Percentiles rank a stretch among this genome's conserved stretches.
Evolutionary conservation across 2,797 vertebrate species (phyloP).

Genomic region (Micropoecilia bifurca): DNA sequence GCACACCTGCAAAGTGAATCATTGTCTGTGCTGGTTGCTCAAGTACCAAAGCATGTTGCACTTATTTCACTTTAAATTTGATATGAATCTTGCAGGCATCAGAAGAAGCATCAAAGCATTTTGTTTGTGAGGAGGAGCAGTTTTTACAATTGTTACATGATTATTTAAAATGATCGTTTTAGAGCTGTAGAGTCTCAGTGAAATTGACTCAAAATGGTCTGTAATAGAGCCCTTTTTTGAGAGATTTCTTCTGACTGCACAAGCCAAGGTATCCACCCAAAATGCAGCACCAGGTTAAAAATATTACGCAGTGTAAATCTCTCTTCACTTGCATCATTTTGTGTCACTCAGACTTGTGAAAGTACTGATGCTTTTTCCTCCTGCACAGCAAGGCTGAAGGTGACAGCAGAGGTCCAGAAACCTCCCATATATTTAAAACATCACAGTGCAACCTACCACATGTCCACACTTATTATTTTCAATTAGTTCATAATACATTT

Average conservation of each 20-base stretch:
- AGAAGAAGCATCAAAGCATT: too few relatives aligned
- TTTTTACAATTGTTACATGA: too few relatives aligned
- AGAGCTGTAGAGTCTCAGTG: not conserved
- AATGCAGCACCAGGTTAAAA: too few relatives aligned
- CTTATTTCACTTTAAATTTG: too few relatives aligned
- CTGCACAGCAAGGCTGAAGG: not conserved
- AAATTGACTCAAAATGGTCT: not conserved
- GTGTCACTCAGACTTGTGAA: not conserved
- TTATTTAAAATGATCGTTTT: too few relatives aligned
- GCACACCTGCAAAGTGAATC: not conserved
- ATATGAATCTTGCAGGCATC: too few relatives aligned
- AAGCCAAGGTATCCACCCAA: not conserved
- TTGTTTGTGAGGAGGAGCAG: too few relatives aligned
- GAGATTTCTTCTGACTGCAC: too few relatives aligned
- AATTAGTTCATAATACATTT: not conserved
- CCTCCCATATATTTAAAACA: not conserved
- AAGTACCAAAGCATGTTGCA: not conserved
- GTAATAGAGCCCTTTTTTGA: not conserved
- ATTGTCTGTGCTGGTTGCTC: not conserved
- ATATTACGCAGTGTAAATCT: not conserved
- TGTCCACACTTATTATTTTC: not conserved
- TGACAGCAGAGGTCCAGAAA: not conserved
- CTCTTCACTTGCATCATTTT: not conserved
- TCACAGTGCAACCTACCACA: not conserved
- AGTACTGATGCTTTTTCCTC: not conserved